Percentiles rank a stretch among this genome's conserved stretches.
Conservation (phyloP, 2,113 vertebrate species). For the Zosterops pallidus region DNA sequence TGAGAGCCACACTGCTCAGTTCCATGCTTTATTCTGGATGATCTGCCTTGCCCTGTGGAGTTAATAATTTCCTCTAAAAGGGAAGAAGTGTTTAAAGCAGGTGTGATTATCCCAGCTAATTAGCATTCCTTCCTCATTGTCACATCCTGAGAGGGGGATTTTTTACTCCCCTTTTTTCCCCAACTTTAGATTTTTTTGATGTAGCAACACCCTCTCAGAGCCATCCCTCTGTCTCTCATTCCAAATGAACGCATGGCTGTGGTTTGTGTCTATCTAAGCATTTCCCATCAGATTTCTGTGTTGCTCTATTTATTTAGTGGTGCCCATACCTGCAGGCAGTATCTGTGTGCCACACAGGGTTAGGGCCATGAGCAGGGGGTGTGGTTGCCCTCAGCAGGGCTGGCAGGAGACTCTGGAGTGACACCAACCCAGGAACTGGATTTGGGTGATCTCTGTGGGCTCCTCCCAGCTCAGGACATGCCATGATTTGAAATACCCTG, state of each 20-base stretch:
- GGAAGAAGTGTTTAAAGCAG: not conserved
- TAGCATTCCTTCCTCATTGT: slow-evolving; percentile 15
- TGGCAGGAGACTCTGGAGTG: not conserved
- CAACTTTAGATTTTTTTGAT: not conserved
- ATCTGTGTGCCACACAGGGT: not conserved
- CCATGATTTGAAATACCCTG: not conserved
- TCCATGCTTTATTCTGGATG: not conserved
- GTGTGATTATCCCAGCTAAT: slow-evolving; percentile 11
- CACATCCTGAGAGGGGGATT: not conserved
- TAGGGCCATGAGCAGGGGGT: not conserved
- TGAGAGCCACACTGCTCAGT: not conserved
- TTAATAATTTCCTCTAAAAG: slow-evolving; percentile 9
- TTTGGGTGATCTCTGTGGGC: too few species aligned
- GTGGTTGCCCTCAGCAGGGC: not conserved
- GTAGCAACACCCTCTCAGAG: not conserved
- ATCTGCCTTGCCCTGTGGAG: not conserved
- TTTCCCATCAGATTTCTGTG: not conserved
- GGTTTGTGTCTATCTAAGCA: not conserved
- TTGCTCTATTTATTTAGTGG: not conserved
- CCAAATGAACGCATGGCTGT: not conserved
- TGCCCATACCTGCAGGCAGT: not conserved
- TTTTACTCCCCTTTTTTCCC: not conserved
- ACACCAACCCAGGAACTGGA: not conserved
- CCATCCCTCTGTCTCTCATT: not conserved
- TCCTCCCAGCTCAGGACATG: not conserved